These are phyloP conservation scores for chimpanzee (Pan troglodytes) DNA, from an alignment of 2,113 vertebrate species.

Conservation along the genomic window NHGRI_mPanTro3-v2.1_pri NC_072401.2:106116001-106116500, in stretches of 20 bases:
- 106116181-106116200: neutral
- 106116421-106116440: neutral
- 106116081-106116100: neutral
- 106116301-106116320: neutral
- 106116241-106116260: neutral
- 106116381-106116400: neutral
- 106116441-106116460: neutral
- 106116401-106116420: neutral
- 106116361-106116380: neutral
- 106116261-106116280: neutral
- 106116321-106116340: neutral
- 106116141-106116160: neutral
- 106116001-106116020: neutral
- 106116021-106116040: neutral
- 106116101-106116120: neutral
- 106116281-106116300: neutral
- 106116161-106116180: neutral
- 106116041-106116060: neutral
- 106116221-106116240: neutral
- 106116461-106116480: no score
- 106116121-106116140: neutral
- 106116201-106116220: neutral
- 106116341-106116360: neutral
- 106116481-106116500: no score
- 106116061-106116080: neutral